Evolutionary conservation across 23 tunicate genomes (phyloP).

Genomic region (Halocynthia roretzi): DNA sequence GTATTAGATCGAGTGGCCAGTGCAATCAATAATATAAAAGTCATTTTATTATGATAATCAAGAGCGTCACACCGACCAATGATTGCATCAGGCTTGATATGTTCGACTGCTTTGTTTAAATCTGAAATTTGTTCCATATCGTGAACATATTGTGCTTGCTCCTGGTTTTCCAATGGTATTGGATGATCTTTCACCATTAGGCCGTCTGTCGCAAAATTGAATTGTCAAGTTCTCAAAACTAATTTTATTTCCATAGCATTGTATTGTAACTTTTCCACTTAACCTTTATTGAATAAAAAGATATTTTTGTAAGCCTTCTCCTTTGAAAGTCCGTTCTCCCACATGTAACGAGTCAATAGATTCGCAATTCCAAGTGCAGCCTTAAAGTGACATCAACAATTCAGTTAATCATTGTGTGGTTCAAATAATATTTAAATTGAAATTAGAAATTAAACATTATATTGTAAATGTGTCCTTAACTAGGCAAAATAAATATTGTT

Average conservation of each 20-base stretch:
- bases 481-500: too few species aligned
- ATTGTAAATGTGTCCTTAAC: too few species aligned
- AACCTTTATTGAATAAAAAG: conserved; percentile 40
- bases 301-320: conserved; percentile 39
- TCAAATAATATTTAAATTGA: too few species aligned
- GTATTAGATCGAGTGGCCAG: too few species aligned
- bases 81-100: conserved; percentile 31
- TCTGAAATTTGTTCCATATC: conserved; percentile 19
- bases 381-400: not conserved
- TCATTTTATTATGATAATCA: not conserved
- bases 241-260: not conserved
- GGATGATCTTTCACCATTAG: conserved; percentile 23
- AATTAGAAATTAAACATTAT: too few species aligned
- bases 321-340: conserved; percentile 19
- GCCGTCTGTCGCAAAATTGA: not conserved
- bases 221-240: not conserved
- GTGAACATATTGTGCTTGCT: conserved; percentile 34
- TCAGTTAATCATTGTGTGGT: too few species aligned
- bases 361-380: conserved; percentile 44
- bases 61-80: conserved; percentile 18
- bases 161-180: conserved; percentile 28
- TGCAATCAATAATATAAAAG: too few species aligned
- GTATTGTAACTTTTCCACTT: not conserved
- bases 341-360: conserved; percentile 23
- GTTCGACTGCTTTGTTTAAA: conserved; percentile 35